Conservation (phyloP, 2,113 vertebrate species). For the Benitochromis conjunctus region DNA sequence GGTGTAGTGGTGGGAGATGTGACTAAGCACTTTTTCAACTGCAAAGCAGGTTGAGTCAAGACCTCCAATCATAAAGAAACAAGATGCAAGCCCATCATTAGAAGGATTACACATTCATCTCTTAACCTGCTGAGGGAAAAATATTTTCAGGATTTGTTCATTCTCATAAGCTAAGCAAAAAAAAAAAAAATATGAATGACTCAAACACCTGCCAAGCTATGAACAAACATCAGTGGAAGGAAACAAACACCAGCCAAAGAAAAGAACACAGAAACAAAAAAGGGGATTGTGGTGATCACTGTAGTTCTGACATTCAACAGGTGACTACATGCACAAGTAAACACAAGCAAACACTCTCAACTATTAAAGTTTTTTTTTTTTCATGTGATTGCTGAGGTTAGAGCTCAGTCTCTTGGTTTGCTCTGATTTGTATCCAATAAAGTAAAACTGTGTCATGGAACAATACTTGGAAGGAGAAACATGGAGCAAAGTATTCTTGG, state of each 20-base stretch:
- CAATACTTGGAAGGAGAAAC: slow-evolving; percentile 64
- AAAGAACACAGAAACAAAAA: slow-evolving; percentile 4
- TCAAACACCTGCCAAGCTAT: slow-evolving; percentile 12
- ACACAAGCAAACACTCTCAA: neutral
- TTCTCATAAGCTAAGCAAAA: slow-evolving; percentile 17
- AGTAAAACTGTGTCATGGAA: slow-evolving; percentile 10
- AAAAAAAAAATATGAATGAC: slow-evolving; percentile 45
- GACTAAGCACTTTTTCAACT: slow-evolving; percentile 27
- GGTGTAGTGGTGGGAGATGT: slow-evolving; percentile 6
- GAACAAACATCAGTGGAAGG: slow-evolving; percentile 13
- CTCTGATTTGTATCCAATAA: slow-evolving; percentile 1
- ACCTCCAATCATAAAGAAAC: slow-evolving; percentile 38
- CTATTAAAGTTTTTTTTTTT: neutral
- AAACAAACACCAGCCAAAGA: slow-evolving; percentile 9
- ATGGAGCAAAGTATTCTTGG: slow-evolving; percentile 22
- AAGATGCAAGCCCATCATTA: slow-evolving; percentile 44
- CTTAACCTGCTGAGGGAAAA: slow-evolving; percentile 13
- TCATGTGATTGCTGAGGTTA: neutral
- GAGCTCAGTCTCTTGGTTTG: neutral
- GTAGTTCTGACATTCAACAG: neutral
- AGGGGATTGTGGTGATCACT: neutral
- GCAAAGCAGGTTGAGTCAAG: slow-evolving; percentile 23
- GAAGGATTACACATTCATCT: slow-evolving; percentile 18
- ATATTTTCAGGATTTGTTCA: slow-evolving; percentile 50
- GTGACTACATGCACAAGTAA: neutral